Base-by-base conservation (phyloP, 2,113 vertebrate species). In the Eublepharis macularius region DNA sequence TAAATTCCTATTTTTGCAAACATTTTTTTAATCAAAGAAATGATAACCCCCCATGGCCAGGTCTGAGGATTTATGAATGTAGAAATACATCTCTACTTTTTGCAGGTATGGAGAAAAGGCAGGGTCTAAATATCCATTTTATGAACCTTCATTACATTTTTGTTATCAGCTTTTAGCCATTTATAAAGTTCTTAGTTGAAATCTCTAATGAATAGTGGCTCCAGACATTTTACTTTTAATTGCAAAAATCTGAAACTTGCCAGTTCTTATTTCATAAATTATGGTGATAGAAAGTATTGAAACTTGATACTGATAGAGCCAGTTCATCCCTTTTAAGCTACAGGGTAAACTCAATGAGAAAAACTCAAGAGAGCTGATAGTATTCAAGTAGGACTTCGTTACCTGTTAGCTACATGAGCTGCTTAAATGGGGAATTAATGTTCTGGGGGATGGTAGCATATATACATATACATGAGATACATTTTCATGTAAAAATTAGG, bases 401-500 rank as follows among this genome's bases (percentile, higher is more conserved):
- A 91, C 74, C 60, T 92, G 60, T 3, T 85, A 81, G 78, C n/a
- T 65, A 21, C 45, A 47, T 41, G 84, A 90, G 36, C 82, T 80
- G 39, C 21, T 1, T 9, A 81, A 82, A 83, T 65, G 19, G 54
- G 43, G 36, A 86, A 39, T 88, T 84, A 78, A 0, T 6, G 77
- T 76, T 32, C 74, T 34, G 13, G 43, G 60, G 34, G 82, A 72
- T 51, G 26, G 39, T 80, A 77, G 91, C 88, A 80, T 2, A 0
- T 7, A 49, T 89, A 2, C 82, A 57, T 75, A 79, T 66, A 90
- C 88, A 87, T 69, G n/a, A 72, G 75, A 76, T 63, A 91, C 60
- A 84, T 93, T 95, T 95, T 87, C 84, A 89, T 80, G 82, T 83
- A 90, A 70, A 95, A 39, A 39, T 78, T 92, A 91, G 82, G 49